phyloP scores from a whole-genome alignment of 2,888 invertebrate species.

The Notodonta dromedarius region DNA sequence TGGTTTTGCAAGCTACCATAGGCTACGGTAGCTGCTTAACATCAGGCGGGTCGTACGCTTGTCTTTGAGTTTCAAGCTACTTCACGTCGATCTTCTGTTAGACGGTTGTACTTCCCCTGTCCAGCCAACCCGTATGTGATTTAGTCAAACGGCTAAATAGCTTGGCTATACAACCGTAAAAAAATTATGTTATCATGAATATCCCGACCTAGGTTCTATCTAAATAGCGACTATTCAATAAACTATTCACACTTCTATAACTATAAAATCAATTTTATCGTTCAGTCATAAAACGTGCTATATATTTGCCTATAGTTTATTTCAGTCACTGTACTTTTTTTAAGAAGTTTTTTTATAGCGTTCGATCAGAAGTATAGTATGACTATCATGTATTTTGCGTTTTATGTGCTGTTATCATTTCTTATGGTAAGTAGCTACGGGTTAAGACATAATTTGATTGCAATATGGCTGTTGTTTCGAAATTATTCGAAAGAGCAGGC shows the following conservation, averaged over 20 bases:
- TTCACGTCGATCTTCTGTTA: no score
- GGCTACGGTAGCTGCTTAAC: no score
- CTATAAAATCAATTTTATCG: slow-evolving; percentile 63
- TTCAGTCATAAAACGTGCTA: slow-evolving; percentile 55
- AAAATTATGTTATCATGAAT: background rate
- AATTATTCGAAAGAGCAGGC: no score
- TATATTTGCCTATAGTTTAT: slow-evolving; percentile 47
- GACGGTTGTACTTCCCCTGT: no score
- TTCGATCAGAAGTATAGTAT: slow-evolving; percentile 40
- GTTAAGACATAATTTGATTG: background rate
- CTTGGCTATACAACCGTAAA: no score
- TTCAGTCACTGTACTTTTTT: slow-evolving; percentile 46
- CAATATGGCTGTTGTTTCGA: background rate
- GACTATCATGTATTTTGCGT: slow-evolving; percentile 39
- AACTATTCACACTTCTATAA: slow-evolving; percentile 46
- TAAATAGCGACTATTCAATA: slow-evolving; percentile 9
- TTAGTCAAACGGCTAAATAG: no score
- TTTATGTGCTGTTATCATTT: slow-evolving; percentile 41
- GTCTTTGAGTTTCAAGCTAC: no score
- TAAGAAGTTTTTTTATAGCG: slow-evolving; percentile 24
- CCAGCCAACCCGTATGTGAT: no score
- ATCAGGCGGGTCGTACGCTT: no score
- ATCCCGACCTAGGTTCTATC: background rate
- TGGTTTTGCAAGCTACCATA: no score
- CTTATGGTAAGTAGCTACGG: slow-evolving; percentile 52